A percentile compares a stretch with the other conserved stretches of the same genome.
Conservation (phyloP, 2,797 vertebrate genomes). For the Myiotriccus ornatus region DNA sequence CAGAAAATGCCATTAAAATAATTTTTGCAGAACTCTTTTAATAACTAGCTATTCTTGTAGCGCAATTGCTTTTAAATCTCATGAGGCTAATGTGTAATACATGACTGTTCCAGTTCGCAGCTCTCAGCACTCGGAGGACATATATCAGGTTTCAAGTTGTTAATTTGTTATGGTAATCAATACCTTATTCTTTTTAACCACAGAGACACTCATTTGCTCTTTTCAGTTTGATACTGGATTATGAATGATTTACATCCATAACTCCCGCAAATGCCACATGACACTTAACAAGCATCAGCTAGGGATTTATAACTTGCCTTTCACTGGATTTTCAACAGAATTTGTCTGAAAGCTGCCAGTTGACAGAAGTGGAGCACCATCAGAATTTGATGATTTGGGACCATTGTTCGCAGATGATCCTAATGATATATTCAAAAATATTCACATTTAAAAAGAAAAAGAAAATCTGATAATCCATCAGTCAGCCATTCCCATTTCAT, state of each 20-base stretch:
- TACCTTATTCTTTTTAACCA: conserved; percentile 59
- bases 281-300: neutral
- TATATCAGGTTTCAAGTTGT: conserved; percentile 47
- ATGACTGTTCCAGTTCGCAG: conserved; percentile 39
- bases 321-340: neutral
- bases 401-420: neutral
- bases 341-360: neutral
- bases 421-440: neutral
- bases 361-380: neutral
- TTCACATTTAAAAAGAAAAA: neutral
- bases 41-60: conserved; percentile 60
- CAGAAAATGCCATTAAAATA: conserved; percentile 45
- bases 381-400: neutral
- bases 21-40: conserved; percentile 54
- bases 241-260: conserved; percentile 34
- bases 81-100: conserved; percentile 33
- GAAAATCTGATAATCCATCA: neutral
- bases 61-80: conserved; percentile 57
- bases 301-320: conserved; percentile 14
- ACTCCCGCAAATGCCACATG: conserved; percentile 22
- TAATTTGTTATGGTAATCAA: conserved; percentile 63
- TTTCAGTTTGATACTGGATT: conserved; percentile 38
- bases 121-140: conserved; percentile 25
- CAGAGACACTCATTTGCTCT: conserved; percentile 30
- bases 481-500: conserved; percentile 8